phyloP scores from a whole-genome alignment of 1,140 invertebrate species.

The Nephotettix cincticeps region DNA sequence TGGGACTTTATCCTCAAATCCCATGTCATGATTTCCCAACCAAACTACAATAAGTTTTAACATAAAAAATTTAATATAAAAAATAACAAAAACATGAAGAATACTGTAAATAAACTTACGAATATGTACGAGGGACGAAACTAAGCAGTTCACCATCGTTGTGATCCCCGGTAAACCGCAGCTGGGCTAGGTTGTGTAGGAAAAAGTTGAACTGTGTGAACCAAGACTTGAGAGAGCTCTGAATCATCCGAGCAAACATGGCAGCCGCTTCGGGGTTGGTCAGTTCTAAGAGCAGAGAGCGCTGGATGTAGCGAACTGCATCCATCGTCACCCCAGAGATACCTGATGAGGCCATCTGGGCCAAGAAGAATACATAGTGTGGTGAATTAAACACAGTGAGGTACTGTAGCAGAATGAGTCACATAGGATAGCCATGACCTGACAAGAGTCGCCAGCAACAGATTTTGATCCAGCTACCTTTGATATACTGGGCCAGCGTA shows the following conservation, averaged over 20 bases:
- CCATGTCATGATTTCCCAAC: too few relatives aligned
- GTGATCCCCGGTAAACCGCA: slow-evolving; percentile 85
- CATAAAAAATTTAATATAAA: background rate
- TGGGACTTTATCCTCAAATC: too few relatives aligned
- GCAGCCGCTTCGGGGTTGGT: slow-evolving; percentile 94
- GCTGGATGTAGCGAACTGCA: slow-evolving; percentile 90
- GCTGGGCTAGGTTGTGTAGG: slow-evolving; percentile 93
- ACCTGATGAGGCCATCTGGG: slow-evolving; percentile 89
- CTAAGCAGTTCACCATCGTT: slow-evolving; percentile 81
- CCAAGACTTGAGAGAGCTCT: slow-evolving; percentile 80
- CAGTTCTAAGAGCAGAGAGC: slow-evolving; percentile 82
- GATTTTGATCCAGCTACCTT: too few relatives aligned
- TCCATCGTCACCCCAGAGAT: slow-evolving; percentile 91
- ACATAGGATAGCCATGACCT: too few relatives aligned
- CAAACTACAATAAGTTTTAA: background rate
- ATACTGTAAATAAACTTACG: slow-evolving; percentile 68
- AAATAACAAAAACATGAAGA: too few relatives aligned
- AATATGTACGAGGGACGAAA: slow-evolving; percentile 92
- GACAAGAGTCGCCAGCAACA: too few relatives aligned
- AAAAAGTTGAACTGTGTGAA: slow-evolving; percentile 98
- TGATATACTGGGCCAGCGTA: too few relatives aligned
- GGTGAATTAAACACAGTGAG: too few relatives aligned
- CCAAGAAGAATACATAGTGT: slow-evolving; percentile 36
- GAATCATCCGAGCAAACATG: slow-evolving; percentile 89
- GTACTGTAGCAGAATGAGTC: too few relatives aligned